A percentile compares a stretch with the other conserved stretches of the same genome.
phyloP scores from a whole-genome alignment of 2,888 invertebrate genomes.

The Aromia moschata region DNA sequence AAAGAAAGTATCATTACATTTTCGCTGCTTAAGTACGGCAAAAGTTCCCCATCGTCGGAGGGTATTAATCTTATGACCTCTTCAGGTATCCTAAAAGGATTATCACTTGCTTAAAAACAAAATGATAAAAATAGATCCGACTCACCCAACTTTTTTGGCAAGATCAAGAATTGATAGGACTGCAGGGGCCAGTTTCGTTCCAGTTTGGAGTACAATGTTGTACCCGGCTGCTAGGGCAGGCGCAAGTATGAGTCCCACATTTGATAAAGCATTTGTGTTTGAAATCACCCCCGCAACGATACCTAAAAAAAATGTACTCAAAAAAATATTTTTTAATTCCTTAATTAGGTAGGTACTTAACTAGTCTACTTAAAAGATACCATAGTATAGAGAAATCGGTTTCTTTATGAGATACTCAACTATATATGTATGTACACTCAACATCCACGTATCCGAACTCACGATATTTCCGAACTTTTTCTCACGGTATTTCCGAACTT shows the following conservation, averaged over 20 bases:
- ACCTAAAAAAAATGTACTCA: slow-evolving; percentile 51
- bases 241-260: slow-evolving; percentile 63
- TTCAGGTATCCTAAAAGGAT: slow-evolving; percentile 47
- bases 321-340: slow-evolving; percentile 1
- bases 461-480: no score
- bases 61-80: slow-evolving; percentile 49
- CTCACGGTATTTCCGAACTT: no score
- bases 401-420: no score
- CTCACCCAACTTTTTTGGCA: slow-evolving; percentile 63
- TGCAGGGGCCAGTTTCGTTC: slow-evolving; percentile 59
- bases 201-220: slow-evolving; percentile 63
- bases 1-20: slow-evolving; percentile 41
- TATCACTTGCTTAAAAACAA: slow-evolving; percentile 9
- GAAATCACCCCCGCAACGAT: slow-evolving; percentile 60
- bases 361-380: no score
- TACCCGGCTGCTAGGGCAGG: slow-evolving; percentile 66
- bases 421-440: no score
- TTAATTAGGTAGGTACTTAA: no score
- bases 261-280: slow-evolving; percentile 63
- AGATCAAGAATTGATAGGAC: slow-evolving; percentile 63
- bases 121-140: slow-evolving; percentile 18
- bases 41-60: slow-evolving; percentile 37
- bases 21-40: slow-evolving; percentile 40
- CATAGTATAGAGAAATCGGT: no score
- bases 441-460: no score